These are phyloP conservation scores for Eulimnadia texana DNA, from an alignment of 1,140 invertebrate species.

Conservation along the genomic window DNA sequence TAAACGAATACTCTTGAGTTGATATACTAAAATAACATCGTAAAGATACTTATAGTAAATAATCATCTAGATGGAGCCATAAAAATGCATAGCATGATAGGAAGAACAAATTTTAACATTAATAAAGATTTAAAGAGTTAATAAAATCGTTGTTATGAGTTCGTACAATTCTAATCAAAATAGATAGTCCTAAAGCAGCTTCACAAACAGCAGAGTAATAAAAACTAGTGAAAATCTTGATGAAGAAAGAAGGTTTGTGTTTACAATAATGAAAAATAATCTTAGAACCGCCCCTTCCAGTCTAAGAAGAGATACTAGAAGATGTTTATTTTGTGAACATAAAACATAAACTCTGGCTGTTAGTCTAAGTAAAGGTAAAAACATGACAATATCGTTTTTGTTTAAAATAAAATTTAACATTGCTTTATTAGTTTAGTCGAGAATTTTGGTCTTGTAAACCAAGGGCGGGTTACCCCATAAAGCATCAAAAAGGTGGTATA, in stretches of 20 bases:
- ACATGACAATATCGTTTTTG: neutral
- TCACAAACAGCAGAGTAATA: neutral
- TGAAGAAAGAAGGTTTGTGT: neutral
- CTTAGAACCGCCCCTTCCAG: neutral
- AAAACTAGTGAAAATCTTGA: conserved; percentile 2
- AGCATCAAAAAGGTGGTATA: conserved; percentile 14
- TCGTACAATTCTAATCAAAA: conserved; percentile 2
- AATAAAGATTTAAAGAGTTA: conserved; percentile 7
- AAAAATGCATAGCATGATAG: neutral
- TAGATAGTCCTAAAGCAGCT: conserved; percentile 5
- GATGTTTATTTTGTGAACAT: neutral
- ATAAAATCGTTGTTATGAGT: conserved; percentile 6
- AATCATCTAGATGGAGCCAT: neutral
- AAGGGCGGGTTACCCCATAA: conserved; percentile 16
- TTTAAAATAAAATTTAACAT: neutral
- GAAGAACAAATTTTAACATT: conserved; percentile 8
- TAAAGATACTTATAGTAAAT: neutral
- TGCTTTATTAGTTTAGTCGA: conserved; percentile 21
- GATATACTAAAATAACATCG: neutral
- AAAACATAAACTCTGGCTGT: neutral
- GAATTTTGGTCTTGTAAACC: conserved; percentile 23
- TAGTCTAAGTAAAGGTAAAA: neutral
- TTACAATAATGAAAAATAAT: neutral
- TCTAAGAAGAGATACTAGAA: conserved; percentile 8
- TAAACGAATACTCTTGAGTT: neutral